These are phyloP conservation scores for Synergus itoensis DNA, from an alignment of 2,888 invertebrate species.

Conservation along the genomic window DNA sequence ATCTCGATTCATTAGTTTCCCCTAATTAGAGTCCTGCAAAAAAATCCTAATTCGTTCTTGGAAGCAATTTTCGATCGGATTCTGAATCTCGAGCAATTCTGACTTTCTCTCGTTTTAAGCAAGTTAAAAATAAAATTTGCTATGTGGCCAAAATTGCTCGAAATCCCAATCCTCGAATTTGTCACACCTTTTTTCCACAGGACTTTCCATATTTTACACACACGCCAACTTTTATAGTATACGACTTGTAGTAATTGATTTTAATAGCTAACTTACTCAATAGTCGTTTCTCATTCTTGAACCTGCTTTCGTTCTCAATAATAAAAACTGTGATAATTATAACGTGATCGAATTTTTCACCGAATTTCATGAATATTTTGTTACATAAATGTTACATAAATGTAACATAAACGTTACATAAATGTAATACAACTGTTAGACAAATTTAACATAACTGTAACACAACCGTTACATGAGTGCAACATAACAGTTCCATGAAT, in stretches of 20 bases:
- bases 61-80: conserved; percentile 42
- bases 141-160: background rate
- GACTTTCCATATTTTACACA: conserved; percentile 18
- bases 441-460: background rate
- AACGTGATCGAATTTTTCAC: background rate
- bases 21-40: conserved; percentile 41
- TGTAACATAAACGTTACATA: background rate
- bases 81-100: background rate
- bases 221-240: conserved; percentile 14
- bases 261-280: conserved; percentile 20
- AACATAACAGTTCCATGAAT: background rate
- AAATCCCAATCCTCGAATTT: background rate
- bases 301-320: background rate
- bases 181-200: background rate
- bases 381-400: background rate
- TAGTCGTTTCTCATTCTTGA: conserved; percentile 6
- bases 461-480: background rate
- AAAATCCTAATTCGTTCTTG: conserved; percentile 29
- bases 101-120: conserved; percentile 57
- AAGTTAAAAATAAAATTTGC: conserved; percentile 74
- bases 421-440: background rate
- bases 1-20: background rate
- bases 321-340: background rate
- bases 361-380: no score
- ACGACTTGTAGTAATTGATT: conserved; percentile 30